These are phyloP conservation scores for Sorex araneus DNA, from an alignment of 2,113 vertebrate species.

Conservation along the genomic window DNA sequence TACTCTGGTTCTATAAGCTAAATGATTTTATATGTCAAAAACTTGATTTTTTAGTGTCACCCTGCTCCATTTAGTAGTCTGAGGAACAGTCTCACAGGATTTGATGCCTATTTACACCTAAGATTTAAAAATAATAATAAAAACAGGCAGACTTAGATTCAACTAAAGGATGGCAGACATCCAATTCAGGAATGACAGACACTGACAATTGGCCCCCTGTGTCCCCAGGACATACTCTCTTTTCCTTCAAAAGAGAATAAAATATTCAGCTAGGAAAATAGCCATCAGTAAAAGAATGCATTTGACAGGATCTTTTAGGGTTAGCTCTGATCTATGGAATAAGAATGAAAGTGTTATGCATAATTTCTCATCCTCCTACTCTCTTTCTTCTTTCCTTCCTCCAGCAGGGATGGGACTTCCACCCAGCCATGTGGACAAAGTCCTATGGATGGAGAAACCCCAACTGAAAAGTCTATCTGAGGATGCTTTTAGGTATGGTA, in stretches of 20 bases:
- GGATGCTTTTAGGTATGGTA: neutral
- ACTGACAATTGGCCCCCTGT: neutral
- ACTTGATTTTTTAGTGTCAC: neutral
- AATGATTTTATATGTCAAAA: neutral
- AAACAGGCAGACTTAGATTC: neutral
- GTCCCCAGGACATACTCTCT: neutral
- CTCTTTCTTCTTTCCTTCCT: neutral
- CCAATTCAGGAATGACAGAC: neutral
- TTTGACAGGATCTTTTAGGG: neutral
- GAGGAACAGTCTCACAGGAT: neutral
- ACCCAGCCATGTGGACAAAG: neutral
- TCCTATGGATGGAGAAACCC: neutral
- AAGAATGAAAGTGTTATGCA: neutral
- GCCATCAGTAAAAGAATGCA: neutral
- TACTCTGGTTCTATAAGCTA: slow-evolving; percentile 1
- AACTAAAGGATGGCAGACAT: neutral
- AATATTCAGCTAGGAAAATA: neutral
- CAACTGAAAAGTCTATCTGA: neutral
- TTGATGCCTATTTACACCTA: neutral
- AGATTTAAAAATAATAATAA: neutral
- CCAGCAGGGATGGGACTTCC: neutral
- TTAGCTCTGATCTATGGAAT: neutral
- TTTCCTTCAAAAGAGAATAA: too few relatives aligned
- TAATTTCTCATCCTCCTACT: neutral
- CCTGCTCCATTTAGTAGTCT: neutral